Conservation (phyloP, 2,113 vertebrate genomes). For the Nestor notabilis region DNA sequence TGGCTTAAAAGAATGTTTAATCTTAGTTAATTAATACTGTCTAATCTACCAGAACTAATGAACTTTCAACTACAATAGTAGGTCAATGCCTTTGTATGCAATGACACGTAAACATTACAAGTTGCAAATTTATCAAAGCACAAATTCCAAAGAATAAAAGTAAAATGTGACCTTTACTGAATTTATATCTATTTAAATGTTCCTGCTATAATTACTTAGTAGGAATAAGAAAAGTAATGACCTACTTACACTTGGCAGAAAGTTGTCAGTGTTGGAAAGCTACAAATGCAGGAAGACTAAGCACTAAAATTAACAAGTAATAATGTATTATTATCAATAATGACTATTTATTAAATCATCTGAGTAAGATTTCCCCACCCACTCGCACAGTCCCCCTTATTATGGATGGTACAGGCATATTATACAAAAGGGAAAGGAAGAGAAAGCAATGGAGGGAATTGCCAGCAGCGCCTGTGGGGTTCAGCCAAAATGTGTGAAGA, state of each 20-base stretch:
- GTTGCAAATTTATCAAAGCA: neutral
- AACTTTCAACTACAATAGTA: constrained; percentile 26
- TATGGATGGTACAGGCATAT: rapidly evolving
- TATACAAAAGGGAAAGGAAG: neutral
- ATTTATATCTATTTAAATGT: neutral
- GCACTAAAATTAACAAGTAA: neutral
- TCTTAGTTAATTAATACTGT: constrained; percentile 59
- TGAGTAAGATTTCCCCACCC: neutral
- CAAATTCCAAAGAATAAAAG: neutral
- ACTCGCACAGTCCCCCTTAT: neutral
- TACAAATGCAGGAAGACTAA: neutral
- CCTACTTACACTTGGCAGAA: neutral
- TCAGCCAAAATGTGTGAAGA: neutral
- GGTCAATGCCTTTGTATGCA: neutral
- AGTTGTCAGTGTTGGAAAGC: neutral
- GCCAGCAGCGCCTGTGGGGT: neutral
- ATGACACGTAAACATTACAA: neutral
- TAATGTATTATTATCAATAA: neutral
- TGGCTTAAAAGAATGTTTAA: constrained; percentile 41
- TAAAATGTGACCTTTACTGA: neutral
- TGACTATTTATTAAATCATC: constrained; percentile 17
- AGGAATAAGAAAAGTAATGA: neutral
- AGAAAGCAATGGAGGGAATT: neutral
- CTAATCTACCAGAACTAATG: constrained; percentile 58
- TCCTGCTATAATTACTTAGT: neutral